Evolutionary conservation across 2,888 invertebrate genomes (phyloP), one percentile per base, ranked within the genome.

Genomic region (Netelia fuscicornis): DNA sequence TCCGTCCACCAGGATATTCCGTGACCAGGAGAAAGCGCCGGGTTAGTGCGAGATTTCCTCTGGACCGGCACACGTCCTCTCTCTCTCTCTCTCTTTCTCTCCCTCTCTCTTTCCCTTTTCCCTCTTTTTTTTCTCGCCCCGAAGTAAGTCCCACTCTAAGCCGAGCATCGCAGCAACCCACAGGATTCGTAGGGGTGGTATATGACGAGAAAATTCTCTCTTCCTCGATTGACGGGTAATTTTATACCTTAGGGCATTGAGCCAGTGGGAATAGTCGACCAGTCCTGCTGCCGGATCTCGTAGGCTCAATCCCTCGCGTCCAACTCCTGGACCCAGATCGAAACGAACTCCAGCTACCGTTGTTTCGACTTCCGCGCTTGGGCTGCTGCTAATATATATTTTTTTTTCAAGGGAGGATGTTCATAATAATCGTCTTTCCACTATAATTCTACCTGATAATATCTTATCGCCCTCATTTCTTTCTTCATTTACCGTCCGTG

Each of bases 251-350:
- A 94, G 92, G 93, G 94, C 93, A 90, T 94, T 95, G 91, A 95
- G 94, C 95, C 95, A 95, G 91, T 95, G 94, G 91, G 95, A 95
- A 94, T 95, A 95, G 93, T 95, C 94, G 93, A 95, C 94, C 89
- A 95, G 93, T 92, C 95, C 95, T 90, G 94, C 94, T 90, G 94
- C 94, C 81, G 95, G 95, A 90, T 94, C 94, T 92, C 94, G 94
- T 90, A 95, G 92, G 90, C 95, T 95, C 91, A 95, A 94, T 92
- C 95, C 95, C 90, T 94, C 94, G 88, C 94, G 94, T 92, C 94
- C 94, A 88, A 94, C 94, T 89, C 95, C 95, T 89, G 93, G 93
- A 87, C 93, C 93, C 93, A 93, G 93, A 92, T 93, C 93, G 90
- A 93, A 93, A 91, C 93, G 93, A 86, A 93, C 93, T 90, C 93